phyloP scores from a whole-genome alignment of 2,113 vertebrate genomes.

The Sinocyclocheilus rhinocerous region DNA sequence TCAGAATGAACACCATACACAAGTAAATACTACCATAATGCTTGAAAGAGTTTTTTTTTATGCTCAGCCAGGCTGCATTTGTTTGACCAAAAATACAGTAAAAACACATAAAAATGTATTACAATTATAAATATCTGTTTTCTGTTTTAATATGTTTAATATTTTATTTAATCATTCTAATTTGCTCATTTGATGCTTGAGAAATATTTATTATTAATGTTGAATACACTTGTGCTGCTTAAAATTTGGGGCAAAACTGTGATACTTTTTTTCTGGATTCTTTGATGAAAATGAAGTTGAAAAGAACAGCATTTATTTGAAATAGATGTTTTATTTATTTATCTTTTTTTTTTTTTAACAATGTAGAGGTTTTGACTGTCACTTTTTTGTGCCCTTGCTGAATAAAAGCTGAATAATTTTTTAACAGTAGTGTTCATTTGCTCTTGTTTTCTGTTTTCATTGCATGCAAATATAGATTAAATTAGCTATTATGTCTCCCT shows the following conservation, averaged over 20 bases:
- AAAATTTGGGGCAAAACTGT: not conserved
- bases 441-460: not conserved
- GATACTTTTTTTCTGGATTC: not conserved
- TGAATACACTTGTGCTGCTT: no score
- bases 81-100: no score
- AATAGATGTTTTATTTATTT: no score
- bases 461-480: not conserved
- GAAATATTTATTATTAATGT: no score
- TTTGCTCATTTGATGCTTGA: no score
- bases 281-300: not conserved
- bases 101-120: no score
- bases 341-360: not conserved
- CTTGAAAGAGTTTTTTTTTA: not conserved
- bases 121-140: no score
- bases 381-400: not conserved
- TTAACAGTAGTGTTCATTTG: not conserved
- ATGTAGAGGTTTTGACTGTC: not conserved
- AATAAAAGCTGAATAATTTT: not conserved
- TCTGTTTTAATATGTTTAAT: no score
- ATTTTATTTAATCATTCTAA: no score
- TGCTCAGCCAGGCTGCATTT: no score
- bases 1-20: not conserved
- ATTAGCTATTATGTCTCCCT: not conserved
- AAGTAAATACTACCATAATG: not conserved
- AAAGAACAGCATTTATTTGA: not conserved